phyloP scores from a whole-genome alignment of 2,797 vertebrate species.

The Girardinus metallicus region DNA sequence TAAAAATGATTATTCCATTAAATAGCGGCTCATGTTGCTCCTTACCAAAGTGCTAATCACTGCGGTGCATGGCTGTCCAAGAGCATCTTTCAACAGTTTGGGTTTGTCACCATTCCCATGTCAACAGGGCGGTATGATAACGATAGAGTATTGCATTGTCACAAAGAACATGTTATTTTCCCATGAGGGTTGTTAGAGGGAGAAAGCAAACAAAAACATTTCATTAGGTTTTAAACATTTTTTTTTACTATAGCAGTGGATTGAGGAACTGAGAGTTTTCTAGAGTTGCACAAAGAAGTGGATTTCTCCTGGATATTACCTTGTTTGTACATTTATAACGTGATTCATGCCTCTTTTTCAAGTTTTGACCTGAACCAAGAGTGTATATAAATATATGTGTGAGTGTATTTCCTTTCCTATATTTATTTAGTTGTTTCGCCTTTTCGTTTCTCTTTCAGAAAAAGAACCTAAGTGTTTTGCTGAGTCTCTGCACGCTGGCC shows the following conservation, averaged over 20 bases:
- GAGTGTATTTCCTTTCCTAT: neutral
- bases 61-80: slow-evolving; percentile 16
- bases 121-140: slow-evolving; percentile 29
- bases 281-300: neutral
- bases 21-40: slow-evolving; percentile 14
- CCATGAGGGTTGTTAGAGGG: neutral
- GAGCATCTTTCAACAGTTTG: slow-evolving; percentile 30
- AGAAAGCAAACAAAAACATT: neutral
- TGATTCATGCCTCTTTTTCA: neutral
- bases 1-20: slow-evolving; percentile 21
- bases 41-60: slow-evolving; percentile 19
- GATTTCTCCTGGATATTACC: neutral
- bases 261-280: neutral
- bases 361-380: neutral
- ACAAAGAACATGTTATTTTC: slow-evolving; percentile 5
- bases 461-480: slow-evolving; percentile 85
- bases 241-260: slow-evolving; percentile 9
- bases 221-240: slow-evolving; percentile 1
- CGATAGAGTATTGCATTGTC: slow-evolving; percentile 31
- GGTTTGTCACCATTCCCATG: slow-evolving; percentile 31
- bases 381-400: neutral
- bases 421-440: slow-evolving; percentile 25
- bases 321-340: neutral
- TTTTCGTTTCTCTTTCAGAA: slow-evolving; percentile 79
- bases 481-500: slow-evolving; percentile 86